Evolutionary conservation across 2,113 vertebrate genomes (phyloP), one percentile per base, ranked within the genome.

Genomic region (Hucho hucho): DNA sequence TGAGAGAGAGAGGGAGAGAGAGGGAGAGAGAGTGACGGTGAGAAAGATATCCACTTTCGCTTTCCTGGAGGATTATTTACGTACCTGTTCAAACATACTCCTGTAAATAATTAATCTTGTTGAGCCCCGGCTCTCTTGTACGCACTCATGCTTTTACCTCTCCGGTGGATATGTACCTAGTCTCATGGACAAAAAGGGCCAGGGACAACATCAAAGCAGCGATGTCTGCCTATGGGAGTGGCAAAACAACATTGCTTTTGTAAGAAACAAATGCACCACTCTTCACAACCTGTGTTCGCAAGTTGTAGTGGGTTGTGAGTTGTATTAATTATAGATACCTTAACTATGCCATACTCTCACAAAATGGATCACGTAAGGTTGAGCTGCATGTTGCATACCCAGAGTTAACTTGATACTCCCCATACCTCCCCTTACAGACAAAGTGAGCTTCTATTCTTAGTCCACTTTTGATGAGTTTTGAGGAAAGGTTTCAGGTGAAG

Each of bases 21-120:
- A 66, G 43, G 25, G 75, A 47, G 74, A n/a, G 69, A 28, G 75
- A 72, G 74, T 22, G 75, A 37, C 1, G 73, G 69, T 20, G 67
- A 71, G 76, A 73, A 76, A 11, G 67, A 74, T 75, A 86, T 89
- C 84, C 78, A 85, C 88, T 91, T 84, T 84, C 80, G 70, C 89
- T 82, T 87, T 85, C 89, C 89, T 80, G 84, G 84, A 79, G 84
- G 93, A 93, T 93, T 93, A 95, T 93, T 94, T 93, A 86, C 90
- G 95, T 96, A 98, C 96, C 97, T 98, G 96, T 94, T 94, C 94
- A 95, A 95, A 95, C 93, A 95, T 91, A 92, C 91, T 85, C 76
- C 75, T 72, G 74, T 98, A 90, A 96, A 97, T 96, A 96, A 98
- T 96, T 96, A 89, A 98, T 94, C 90, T 83, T 77, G 89, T 82